phyloP scores from a whole-genome alignment of 2,888 invertebrate species.

The Campopleginae sp. region DNA sequence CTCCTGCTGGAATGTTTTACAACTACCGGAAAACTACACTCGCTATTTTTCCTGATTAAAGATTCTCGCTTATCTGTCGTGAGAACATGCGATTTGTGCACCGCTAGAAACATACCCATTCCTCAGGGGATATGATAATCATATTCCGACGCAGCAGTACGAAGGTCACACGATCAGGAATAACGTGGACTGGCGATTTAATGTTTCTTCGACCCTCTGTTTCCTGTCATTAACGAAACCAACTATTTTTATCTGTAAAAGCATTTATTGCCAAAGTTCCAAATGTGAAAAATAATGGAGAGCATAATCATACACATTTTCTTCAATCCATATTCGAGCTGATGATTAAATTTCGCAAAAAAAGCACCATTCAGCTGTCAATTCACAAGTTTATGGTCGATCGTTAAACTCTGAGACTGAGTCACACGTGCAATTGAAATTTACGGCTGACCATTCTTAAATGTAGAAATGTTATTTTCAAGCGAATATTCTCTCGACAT shows the following conservation, averaged over 20 bases:
- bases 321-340: neutral
- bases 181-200: neutral
- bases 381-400: neutral
- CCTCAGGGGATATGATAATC: neutral
- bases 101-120: neutral
- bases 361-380: neutral
- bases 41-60: neutral
- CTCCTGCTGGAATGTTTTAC: neutral
- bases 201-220: neutral
- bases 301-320: neutral
- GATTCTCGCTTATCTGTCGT: constrained; percentile 4
- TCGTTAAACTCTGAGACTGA: neutral
- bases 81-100: neutral
- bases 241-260: neutral
- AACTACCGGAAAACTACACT: neutral
- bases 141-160: neutral
- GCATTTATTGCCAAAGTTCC: neutral
- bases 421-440: neutral
- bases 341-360: neutral
- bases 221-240: neutral
- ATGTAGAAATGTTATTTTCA: neutral
- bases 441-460: neutral
- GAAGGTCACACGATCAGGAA: neutral
- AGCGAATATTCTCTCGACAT: neutral
- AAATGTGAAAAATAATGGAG: neutral